A percentile compares a stretch with the other conserved stretches of the same genome.
phyloP scores from a whole-genome alignment of 2,797 vertebrate species.

The Catostomus latipinnis region DNA sequence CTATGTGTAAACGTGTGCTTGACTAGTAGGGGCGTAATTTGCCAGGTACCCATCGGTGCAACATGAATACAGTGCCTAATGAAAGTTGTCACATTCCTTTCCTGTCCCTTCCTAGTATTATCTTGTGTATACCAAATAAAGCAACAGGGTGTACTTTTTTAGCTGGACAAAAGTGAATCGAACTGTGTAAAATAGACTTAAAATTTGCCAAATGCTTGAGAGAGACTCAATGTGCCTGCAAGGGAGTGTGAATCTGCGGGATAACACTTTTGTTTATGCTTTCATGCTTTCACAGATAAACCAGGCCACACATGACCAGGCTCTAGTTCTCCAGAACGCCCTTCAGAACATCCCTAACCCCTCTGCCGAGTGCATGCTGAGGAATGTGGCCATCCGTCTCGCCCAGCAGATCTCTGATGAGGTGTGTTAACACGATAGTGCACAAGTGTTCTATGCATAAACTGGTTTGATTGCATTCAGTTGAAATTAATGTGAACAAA shows the following conservation, averaged over 20 bases:
- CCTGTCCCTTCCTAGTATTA: no score
- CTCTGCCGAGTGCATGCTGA: slow-evolving; percentile 97
- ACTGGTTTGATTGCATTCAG: not conserved
- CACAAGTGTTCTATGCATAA: not conserved
- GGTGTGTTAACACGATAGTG: slow-evolving; percentile 74
- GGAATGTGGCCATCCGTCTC: slow-evolving; percentile 97
- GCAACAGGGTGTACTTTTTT: not conserved
- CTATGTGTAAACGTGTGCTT: not conserved
- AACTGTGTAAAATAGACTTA: not conserved
- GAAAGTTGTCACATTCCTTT: no score
- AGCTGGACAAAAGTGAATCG: no score
- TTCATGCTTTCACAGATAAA: slow-evolving; percentile 82
- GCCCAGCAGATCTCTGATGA: slow-evolving; percentile 99
- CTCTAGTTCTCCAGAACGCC: slow-evolving; percentile 96
- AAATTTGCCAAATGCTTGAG: not conserved
- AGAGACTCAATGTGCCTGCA: not conserved
- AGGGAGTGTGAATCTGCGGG: not conserved
- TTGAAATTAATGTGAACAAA: not conserved
- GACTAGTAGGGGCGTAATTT: not conserved
- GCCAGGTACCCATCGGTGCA: not conserved
- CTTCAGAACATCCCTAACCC: slow-evolving; percentile 99
- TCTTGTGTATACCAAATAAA: no score
- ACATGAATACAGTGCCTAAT: no score
- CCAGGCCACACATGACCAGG: slow-evolving; percentile 97
- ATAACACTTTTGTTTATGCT: not conserved